Percentiles rank a stretch among this genome's conserved stretches.
These are phyloP conservation scores for Drosophila kanapiae DNA, from an alignment of 1,140 invertebrate genomes.

Conservation along the genomic window DNA sequence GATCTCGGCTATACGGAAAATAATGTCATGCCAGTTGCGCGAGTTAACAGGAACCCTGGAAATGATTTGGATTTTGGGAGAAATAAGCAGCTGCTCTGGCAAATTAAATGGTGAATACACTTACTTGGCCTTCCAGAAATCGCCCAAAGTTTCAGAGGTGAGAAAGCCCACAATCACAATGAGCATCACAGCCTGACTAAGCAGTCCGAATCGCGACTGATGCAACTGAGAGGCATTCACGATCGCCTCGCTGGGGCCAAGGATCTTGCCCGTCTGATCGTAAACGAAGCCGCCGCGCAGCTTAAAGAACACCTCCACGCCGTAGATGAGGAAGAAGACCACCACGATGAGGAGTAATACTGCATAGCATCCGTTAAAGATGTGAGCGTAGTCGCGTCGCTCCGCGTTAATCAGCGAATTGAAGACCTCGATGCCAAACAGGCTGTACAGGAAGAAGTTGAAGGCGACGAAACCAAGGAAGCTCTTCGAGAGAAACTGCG, in stretches of 20 bases:
- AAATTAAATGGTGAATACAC: constrained; percentile 51
- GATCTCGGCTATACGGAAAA: constrained; percentile 96
- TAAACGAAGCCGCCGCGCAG: constrained; percentile 88
- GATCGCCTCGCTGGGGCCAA: constrained; percentile 85
- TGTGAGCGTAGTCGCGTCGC: constrained; percentile 86
- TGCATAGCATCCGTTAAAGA: constrained; percentile 97
- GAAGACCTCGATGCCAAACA: constrained; percentile 92
- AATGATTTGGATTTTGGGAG: constrained; percentile 39
- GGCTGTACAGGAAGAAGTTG: constrained; percentile 94
- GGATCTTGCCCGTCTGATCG: constrained; percentile 76
- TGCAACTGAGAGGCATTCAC: constrained; percentile 95
- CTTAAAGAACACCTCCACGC: constrained; percentile 97
- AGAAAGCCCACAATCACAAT: constrained; percentile 95
- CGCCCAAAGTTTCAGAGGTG: constrained; percentile 94
- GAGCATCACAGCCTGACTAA: constrained; percentile 94
- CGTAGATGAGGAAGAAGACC: constrained; percentile 97
- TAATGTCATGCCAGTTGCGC: constrained; percentile 95
- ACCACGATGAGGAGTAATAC: constrained; percentile 95
- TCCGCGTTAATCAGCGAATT: constrained; percentile 76
- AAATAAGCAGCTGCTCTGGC: neutral
- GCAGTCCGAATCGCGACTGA: constrained; percentile 94
- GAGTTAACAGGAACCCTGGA: constrained; percentile 93
- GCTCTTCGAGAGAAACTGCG: constrained; percentile 96
- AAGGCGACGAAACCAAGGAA: constrained; percentile 96
- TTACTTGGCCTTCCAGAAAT: constrained; percentile 96